Base-by-base conservation (phyloP, 2,888 invertebrate species). In the Scaptomyza caliginosa region DNA sequence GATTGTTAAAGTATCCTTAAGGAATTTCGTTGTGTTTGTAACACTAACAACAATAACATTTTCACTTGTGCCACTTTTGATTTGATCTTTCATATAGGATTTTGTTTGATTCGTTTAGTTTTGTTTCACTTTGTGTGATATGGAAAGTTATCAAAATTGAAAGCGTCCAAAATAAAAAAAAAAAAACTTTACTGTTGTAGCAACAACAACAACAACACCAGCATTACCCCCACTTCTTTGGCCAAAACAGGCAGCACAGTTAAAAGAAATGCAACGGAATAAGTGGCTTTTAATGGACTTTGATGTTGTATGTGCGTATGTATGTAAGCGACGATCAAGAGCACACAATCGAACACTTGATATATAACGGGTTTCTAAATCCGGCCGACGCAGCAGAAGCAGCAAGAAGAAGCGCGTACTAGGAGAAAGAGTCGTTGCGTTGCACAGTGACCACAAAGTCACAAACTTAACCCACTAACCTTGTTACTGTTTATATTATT, bases 391-490 rank as follows among this genome's bases (percentile, higher is more conserved):
- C 45, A 46, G 34, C 52, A 60, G 86, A 46, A 38, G 49, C 65
- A 28, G 32, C 28, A 16, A 8, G 51, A 45, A 49, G 28, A n/a
- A 36, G 36, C 45, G 45, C 49, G 32, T n/a, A 17, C n/a, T 67
- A 48, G 54, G 50, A 70, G 66, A 66, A 73, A 75, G 63, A 64
- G 62, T 51, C 57, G 73, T 58, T 66, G 70, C 67, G n/a, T n/a
- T n/a, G 57, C 49, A 34, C 19, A 58, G 40, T 50, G 40, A 46
- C 48, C 28, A 50, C 52, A 57, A 54, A 57, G 59, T 59, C 76
- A n/a, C n/a, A 55, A 67, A 62, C 76, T 74, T 83, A 87, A 83
- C 83, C 83, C 83, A 83, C 83, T 83, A 83, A 83, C 83, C 83
- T 87, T 87, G 74, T 83, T 83, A 74, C 77, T 60, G 59, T 63